Conservation (phyloP, 1,140 invertebrate genomes). For the Drosophila nikananu region DNA sequence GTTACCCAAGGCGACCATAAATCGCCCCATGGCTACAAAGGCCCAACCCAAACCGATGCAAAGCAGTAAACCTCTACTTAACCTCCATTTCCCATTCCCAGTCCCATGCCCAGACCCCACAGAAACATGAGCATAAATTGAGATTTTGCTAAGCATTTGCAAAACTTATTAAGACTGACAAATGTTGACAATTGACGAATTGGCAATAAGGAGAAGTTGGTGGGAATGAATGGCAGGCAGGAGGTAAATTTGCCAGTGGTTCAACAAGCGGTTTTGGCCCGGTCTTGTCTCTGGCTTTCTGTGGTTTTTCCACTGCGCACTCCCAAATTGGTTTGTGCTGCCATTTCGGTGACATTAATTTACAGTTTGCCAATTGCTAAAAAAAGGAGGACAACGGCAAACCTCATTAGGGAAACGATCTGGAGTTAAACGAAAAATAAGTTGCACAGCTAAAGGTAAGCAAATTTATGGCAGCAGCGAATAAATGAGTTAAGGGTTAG, state of each 20-base stretch:
- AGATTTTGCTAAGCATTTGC: constrained; percentile 52
- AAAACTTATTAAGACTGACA: constrained; percentile 61
- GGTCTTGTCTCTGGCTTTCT: constrained; percentile 34
- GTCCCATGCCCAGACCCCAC: constrained; percentile 24
- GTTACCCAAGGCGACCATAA: constrained; percentile 31
- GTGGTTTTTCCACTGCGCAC: constrained; percentile 34
- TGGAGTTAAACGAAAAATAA: constrained; percentile 33
- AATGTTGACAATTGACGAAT: constrained; percentile 61
- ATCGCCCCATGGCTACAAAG: constrained; percentile 34
- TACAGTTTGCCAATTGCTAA: constrained; percentile 52
- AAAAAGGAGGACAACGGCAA: constrained; percentile 33
- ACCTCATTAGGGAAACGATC: constrained; percentile 54
- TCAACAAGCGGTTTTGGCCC: constrained; percentile 39
- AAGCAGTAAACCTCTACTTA: constrained; percentile 48
- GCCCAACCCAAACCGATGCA: constrained; percentile 23
- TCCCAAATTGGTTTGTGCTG: constrained; percentile 48
- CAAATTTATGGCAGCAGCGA: constrained; percentile 27
- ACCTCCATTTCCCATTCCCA: constrained; percentile 53
- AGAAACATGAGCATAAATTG: constrained; percentile 49
- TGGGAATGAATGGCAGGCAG: constrained; percentile 8
- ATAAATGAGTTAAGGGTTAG: constrained; percentile 14
- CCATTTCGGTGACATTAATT: constrained; percentile 61
- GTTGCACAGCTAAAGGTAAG: constrained; percentile 6
- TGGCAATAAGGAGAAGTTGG: constrained; percentile 18
- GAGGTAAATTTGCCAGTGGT: constrained; percentile 38